Evolutionary conservation across 2,888 invertebrate species (phyloP).

Genomic region (Macrophya annulata): DNA sequence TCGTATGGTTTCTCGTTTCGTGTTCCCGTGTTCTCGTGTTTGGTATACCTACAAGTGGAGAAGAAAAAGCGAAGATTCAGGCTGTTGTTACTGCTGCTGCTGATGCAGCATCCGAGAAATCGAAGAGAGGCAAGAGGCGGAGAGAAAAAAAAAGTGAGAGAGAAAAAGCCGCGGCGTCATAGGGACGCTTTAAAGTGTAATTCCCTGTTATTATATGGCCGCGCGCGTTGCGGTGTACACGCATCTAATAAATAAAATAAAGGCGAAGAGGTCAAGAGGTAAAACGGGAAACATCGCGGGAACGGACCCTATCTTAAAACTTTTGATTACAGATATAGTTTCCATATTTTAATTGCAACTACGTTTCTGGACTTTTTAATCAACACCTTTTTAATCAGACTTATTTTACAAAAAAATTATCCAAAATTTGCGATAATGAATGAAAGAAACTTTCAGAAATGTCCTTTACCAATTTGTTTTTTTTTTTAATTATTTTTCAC

Average conservation of each 20-base stretch:
- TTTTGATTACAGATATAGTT: slow-evolving; percentile 28
- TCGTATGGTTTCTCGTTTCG: neutral
- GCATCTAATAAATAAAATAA: slow-evolving; percentile 55
- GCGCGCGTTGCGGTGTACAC: slow-evolving; percentile 56
- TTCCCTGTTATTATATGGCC: slow-evolving; percentile 70
- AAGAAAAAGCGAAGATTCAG: neutral
- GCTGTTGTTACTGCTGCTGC: neutral
- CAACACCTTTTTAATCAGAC: slow-evolving; percentile 13
- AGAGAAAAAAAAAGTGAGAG: slow-evolving; percentile 55
- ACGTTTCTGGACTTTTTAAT: neutral
- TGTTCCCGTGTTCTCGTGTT: no score
- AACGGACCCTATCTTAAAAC: slow-evolving; percentile 35
- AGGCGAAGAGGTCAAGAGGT: slow-evolving; percentile 54
- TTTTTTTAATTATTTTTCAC: neutral
- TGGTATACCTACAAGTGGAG: neutral
- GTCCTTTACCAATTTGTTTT: neutral
- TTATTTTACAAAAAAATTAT: neutral
- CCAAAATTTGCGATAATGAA: no score
- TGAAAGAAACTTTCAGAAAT: no score
- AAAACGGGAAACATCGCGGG: slow-evolving; percentile 49
- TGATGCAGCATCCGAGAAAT: slow-evolving; percentile 43
- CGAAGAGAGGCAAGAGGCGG: slow-evolving; percentile 56
- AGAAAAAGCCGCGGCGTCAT: slow-evolving; percentile 65
- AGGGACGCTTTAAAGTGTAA: slow-evolving; percentile 69
- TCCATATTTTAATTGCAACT: slow-evolving; percentile 24